phyloP scores from a whole-genome alignment of 2,797 vertebrate species.

The Chelonia mydas region DNA sequence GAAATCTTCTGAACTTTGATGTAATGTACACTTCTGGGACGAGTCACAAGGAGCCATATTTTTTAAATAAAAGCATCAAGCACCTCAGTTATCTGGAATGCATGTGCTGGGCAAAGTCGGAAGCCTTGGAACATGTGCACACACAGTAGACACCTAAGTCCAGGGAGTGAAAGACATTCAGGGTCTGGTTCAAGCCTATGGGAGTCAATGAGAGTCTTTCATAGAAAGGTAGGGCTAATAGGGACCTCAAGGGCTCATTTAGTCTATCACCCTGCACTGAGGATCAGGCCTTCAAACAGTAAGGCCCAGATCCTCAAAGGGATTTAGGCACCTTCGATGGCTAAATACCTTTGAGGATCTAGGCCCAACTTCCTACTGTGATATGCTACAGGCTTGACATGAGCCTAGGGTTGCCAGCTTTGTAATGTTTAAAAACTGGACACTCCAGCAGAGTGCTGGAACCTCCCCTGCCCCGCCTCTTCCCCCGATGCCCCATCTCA shows the following conservation, averaged over 20 bases:
- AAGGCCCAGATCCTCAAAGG: neutral
- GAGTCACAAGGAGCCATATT: slow-evolving; percentile 52
- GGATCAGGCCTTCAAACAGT: neutral
- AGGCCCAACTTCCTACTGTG: neutral
- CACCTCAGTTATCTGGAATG: slow-evolving; percentile 71
- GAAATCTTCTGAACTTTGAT: slow-evolving; percentile 52
- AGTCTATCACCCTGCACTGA: neutral
- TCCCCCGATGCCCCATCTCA: too few species aligned
- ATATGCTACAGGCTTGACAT: neutral
- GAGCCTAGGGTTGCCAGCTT: neutral
- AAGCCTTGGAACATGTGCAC: slow-evolving; percentile 66
- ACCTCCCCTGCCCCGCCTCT: too few species aligned
- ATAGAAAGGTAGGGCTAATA: neutral
- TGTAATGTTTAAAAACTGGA: too few species aligned
- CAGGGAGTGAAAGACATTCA: slow-evolving; percentile 24
- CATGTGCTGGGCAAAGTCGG: slow-evolving; percentile 75
- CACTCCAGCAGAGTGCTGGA: too few species aligned
- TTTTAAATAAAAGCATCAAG: slow-evolving; percentile 27
- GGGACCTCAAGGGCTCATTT: neutral
- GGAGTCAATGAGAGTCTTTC: neutral
- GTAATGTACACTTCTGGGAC: slow-evolving; percentile 62
- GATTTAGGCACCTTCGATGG: neutral
- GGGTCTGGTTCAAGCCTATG: slow-evolving; percentile 40
- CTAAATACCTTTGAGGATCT: neutral
- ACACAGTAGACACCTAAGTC: slow-evolving; percentile 66